A percentile compares a stretch with the other conserved stretches of the same genome.
These are phyloP conservation scores for Trachemys scripta DNA, from an alignment of 2,113 vertebrate species.

Conservation along the genomic window DNA sequence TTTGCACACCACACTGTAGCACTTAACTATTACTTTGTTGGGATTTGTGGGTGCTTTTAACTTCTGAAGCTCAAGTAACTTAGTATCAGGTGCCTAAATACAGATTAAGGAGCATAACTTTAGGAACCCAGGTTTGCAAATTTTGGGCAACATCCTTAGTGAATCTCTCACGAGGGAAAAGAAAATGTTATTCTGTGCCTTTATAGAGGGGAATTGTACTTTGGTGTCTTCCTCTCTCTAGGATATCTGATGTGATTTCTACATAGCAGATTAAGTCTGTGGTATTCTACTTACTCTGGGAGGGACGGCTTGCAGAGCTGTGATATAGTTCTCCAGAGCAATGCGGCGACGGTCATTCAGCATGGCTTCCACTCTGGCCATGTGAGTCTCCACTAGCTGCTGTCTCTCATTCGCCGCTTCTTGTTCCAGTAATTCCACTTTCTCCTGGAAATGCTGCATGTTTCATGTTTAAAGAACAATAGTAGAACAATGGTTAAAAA, in stretches of 20 bases:
- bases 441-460: conserved; percentile 96
- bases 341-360: conserved; percentile 95
- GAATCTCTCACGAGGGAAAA: not conserved
- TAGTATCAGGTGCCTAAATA: rapidly evolving
- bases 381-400: conserved; percentile 97
- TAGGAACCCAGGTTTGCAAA: not conserved
- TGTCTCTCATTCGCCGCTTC: conserved; percentile 96
- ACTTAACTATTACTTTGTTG: not conserved
- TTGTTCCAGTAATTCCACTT: conserved; percentile 96
- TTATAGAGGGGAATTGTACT: not conserved
- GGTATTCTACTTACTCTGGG: conserved; percentile 77
- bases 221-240: not conserved
- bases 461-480: not conserved
- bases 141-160: not conserved
- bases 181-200: not conserved
- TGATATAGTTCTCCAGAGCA: conserved; percentile 96
- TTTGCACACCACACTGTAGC: not conserved
- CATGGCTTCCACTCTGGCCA: conserved; percentile 97
- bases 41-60: rapidly evolving
- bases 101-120: not conserved
- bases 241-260: not conserved
- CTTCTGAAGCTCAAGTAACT: not conserved
- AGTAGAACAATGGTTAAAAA: not conserved
- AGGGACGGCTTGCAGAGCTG: conserved; percentile 90
- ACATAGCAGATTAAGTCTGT: not conserved